A percentile compares a stretch with the other conserved stretches of the same genome.
phyloP scores from a whole-genome alignment of 2,113 vertebrate species.

The Nibea albiflora region DNA sequence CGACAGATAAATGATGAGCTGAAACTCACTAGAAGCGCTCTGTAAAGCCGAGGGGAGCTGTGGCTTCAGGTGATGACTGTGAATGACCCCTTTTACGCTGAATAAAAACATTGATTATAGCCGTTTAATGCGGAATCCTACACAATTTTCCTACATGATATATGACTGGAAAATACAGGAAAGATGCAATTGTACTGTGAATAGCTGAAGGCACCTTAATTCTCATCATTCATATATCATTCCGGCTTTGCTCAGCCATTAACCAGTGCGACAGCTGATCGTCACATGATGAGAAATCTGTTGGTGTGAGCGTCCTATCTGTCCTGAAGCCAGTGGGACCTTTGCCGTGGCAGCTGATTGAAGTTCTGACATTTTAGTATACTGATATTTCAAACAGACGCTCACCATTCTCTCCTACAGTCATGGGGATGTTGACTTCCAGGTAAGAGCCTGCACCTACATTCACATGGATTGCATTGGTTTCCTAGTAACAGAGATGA shows the following conservation, averaged over 20 bases:
- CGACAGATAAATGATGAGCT: no score
- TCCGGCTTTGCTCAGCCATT: background rate
- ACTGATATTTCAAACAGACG: slow-evolving; percentile 18
- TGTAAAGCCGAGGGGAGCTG: background rate
- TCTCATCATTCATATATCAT: no score
- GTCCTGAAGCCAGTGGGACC: background rate
- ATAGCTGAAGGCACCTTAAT: no score
- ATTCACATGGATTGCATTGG: slow-evolving; percentile 99
- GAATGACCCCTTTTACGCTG: no score
- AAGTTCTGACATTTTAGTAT: background rate
- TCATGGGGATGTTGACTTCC: slow-evolving; percentile 99
- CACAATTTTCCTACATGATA: no score
- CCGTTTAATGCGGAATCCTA: no score
- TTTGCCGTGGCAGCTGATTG: background rate
- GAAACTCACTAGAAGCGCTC: background rate
- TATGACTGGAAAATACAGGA: no score
- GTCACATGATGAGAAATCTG: slow-evolving; percentile 6
- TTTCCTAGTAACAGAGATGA: slow-evolving; percentile 87
- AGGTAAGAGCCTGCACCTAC: slow-evolving; percentile 99
- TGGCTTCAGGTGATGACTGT: background rate
- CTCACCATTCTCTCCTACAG: slow-evolving; percentile 93
- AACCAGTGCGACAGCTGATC: background rate
- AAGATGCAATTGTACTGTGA: background rate
- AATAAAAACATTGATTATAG: no score
- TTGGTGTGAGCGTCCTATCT: background rate